phyloP scores from a whole-genome alignment of 2,113 vertebrate species.

The Charina bottae region DNA sequence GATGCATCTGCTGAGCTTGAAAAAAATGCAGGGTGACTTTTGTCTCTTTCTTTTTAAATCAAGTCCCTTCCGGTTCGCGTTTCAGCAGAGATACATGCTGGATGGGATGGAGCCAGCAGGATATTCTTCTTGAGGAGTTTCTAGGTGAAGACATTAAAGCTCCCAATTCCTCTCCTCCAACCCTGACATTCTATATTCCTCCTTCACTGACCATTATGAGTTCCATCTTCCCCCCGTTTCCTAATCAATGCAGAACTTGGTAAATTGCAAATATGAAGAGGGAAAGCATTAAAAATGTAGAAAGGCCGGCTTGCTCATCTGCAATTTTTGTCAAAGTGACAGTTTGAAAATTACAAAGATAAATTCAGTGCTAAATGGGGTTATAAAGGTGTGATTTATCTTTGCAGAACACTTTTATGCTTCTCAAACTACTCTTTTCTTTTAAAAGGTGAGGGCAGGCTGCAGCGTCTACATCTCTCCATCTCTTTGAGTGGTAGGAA shows the following conservation, averaged over 20 bases:
- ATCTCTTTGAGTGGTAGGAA: slow-evolving; percentile 36
- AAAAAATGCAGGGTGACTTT: slow-evolving; percentile 46
- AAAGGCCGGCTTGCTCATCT: slow-evolving; percentile 77
- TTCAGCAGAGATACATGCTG: slow-evolving; percentile 53
- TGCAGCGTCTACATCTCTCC: slow-evolving; percentile 65
- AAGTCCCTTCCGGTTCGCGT: slow-evolving; percentile 45
- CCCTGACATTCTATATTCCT: slow-evolving; percentile 64
- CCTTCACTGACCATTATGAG: slow-evolving; percentile 66
- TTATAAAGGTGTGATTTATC: slow-evolving; percentile 80
- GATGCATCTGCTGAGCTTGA: slow-evolving; percentile 30
- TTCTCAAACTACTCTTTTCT: slow-evolving; percentile 76
- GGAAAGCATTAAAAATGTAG: slow-evolving; percentile 78
- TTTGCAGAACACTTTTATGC: slow-evolving; percentile 74
- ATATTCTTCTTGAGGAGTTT: slow-evolving; percentile 56
- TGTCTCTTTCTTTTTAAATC: slow-evolving; percentile 61
- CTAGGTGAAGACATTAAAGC: slow-evolving; percentile 66
- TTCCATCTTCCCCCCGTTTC: slow-evolving; percentile 65
- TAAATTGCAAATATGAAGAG: slow-evolving; percentile 77
- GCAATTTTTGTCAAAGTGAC: slow-evolving; percentile 83
- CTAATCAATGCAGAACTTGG: slow-evolving; percentile 77
- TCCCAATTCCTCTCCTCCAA: slow-evolving; percentile 55
- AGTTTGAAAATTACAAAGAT: slow-evolving; percentile 81
- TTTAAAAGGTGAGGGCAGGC: slow-evolving; percentile 68
- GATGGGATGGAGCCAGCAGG: slow-evolving; percentile 53
- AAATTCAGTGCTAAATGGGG: slow-evolving; percentile 76